A percentile compares a stretch with the other conserved stretches of the same genome.
phyloP scores from a whole-genome alignment of 2,888 invertebrate genomes.

The Scaptomyza tumidula region DNA sequence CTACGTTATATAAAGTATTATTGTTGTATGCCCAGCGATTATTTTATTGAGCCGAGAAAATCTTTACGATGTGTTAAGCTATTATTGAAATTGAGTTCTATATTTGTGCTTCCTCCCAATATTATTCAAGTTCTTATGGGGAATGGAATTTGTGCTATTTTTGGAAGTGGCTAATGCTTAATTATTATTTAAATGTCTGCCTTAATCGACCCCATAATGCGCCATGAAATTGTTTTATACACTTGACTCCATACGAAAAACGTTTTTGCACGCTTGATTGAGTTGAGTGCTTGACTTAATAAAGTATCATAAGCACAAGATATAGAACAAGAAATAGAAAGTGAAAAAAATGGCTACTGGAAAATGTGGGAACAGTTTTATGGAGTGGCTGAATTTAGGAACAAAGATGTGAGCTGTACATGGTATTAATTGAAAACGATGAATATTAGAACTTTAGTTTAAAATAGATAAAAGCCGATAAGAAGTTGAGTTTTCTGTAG shows the following conservation, averaged over 20 bases:
- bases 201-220: conserved; percentile 66
- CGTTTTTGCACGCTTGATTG: conserved; percentile 44
- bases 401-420: too few relatives aligned
- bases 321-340: background rate
- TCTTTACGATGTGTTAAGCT: conserved; percentile 71
- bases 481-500: too few relatives aligned
- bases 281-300: conserved; percentile 22
- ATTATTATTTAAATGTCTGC: conserved; percentile 63
- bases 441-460: too few relatives aligned
- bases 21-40: conserved; percentile 13
- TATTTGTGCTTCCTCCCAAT: conserved; percentile 16
- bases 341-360: conserved; percentile 1
- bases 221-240: conserved; percentile 55
- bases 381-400: background rate
- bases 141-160: conserved; percentile 22
- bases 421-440: too few relatives aligned
- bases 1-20: conserved; percentile 16
- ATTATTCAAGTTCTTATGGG: background rate
- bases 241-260: conserved; percentile 39
- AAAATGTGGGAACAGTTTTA: conserved; percentile 9
- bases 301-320: too few relatives aligned
- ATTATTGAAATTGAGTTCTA: conserved; percentile 47
- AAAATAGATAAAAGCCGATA: too few relatives aligned
- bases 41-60: conserved; percentile 65
- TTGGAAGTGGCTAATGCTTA: conserved; percentile 34